Base-by-base conservation (phyloP, 2,113 vertebrate species). In the Sapajus apella region DNA sequence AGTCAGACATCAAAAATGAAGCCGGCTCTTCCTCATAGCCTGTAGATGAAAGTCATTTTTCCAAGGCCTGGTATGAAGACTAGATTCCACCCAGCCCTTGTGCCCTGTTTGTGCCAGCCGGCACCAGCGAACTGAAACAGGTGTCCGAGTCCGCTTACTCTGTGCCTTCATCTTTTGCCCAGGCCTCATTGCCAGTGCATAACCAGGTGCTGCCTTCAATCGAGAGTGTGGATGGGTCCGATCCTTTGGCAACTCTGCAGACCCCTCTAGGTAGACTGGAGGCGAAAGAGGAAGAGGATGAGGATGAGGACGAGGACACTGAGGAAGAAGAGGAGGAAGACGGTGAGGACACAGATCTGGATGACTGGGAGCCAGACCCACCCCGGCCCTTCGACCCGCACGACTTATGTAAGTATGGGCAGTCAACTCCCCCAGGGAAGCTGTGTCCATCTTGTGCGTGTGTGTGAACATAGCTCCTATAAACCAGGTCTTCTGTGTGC, bases 311-410 rank as follows among this genome's bases (percentile, higher is more conserved):
- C 1, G 99, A 99, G 0, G 99, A 99, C 23, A 98, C 99, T 0
- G 98, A 99, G 0, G 98, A 99, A 1, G 98, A 98, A 0, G 98
- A 98, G 1, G 99, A 99, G 8, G 99, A 99, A 8, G 99, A 99
- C 0, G 99, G 98, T 8, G 99, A 99, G 70, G 99, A 99, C 94
- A 99, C 99, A 0, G 99, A 99, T 89, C 97, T 99, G 97, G 99
- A 99, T 6, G 99, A 99, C 73, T 99, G 99, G 99, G 99, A 99
- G 81, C 99, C 99, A 17, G 99, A 98, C 76, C 99, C 99, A 1
- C 99, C 98, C 76, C 98, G 99, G 64, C 99, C 99, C 1, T 99
- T 99, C 86, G 99, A 99, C 97, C 99, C 99, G 6, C 99, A 99
- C 50, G 99, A 98, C 97, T 98, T 99, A 43, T 99, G 99, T 99